phyloP scores from a whole-genome alignment of 2,797 vertebrate genomes.

The Phalloptychus januarius region DNA sequence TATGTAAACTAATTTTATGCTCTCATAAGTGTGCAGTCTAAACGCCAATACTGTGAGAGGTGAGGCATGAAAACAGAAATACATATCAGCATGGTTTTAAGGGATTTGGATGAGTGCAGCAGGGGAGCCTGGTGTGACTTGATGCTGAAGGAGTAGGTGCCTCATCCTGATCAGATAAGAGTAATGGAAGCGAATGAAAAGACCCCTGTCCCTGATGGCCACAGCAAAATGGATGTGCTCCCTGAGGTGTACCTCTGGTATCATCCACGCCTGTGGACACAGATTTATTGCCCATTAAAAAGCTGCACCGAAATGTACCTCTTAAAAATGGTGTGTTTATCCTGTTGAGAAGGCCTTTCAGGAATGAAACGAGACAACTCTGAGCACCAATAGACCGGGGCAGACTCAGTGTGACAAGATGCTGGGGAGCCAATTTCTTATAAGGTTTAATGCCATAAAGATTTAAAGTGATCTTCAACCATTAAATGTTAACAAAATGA shows the following conservation, averaged over 20 bases:
- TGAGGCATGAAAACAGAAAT: constrained; percentile 16
- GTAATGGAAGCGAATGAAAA: constrained; percentile 81
- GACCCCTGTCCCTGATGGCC: constrained; percentile 76
- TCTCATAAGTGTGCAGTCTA: neutral
- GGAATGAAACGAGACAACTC: constrained; percentile 54
- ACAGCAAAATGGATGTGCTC: constrained; percentile 78
- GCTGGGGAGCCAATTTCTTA: constrained; percentile 64
- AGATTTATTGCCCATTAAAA: constrained; percentile 82
- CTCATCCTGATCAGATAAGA: constrained; percentile 81
- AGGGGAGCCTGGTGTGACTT: constrained; percentile 46
- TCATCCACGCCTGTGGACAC: constrained; percentile 78
- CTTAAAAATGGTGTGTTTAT: constrained; percentile 73
- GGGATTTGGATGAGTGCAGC: constrained; percentile 40
- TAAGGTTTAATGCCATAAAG: constrained; percentile 78
- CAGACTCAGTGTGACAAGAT: constrained; percentile 46
- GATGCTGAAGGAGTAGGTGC: constrained; percentile 64
- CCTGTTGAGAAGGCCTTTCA: constrained; percentile 61
- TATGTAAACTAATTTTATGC: neutral
- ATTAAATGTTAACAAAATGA: constrained; percentile 68
- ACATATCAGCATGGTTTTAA: constrained; percentile 35
- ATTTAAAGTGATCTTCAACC: constrained; percentile 69
- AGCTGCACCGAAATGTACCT: constrained; percentile 75
- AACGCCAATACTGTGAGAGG: neutral
- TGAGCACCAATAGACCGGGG: constrained; percentile 27
- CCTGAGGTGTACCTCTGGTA: constrained; percentile 77